phyloP scores from a whole-genome alignment of 2,888 invertebrate genomes.

The Hemithea aestivaria region DNA sequence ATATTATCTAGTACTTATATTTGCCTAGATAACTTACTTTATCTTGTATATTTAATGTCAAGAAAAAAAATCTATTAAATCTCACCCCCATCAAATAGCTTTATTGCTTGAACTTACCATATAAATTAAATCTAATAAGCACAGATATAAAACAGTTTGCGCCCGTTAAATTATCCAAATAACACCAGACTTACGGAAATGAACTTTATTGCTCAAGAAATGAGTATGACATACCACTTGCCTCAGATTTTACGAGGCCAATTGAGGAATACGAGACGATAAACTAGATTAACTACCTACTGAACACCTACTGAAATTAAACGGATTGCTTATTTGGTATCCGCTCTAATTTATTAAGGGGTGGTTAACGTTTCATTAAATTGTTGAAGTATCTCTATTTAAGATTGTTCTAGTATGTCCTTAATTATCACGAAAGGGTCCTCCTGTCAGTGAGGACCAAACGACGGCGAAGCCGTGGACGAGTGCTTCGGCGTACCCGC shows the following conservation, averaged over 20 bases:
- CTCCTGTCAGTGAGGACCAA: too few relatives aligned
- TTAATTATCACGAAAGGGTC: background rate
- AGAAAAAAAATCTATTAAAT: too few relatives aligned
- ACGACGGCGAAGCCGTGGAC: too few relatives aligned
- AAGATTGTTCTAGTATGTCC: constrained; percentile 2
- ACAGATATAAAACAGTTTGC: too few relatives aligned
- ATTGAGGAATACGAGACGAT: constrained; percentile 31
- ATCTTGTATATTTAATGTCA: too few relatives aligned
- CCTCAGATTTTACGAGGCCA: constrained; percentile 17
- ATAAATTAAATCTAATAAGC: too few relatives aligned
- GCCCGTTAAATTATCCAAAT: background rate
- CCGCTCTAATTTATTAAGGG: constrained; percentile 1
- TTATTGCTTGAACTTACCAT: too few relatives aligned
- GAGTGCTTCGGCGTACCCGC: too few relatives aligned
- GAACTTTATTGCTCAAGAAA: constrained; percentile 6
- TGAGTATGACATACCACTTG: constrained; percentile 6
- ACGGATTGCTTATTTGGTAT: constrained; percentile 28
- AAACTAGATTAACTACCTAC: constrained; percentile 38
- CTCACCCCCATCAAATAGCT: too few relatives aligned
- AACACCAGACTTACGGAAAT: background rate
- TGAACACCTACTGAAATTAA: constrained; percentile 35
- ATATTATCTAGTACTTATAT: too few relatives aligned
- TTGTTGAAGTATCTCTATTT: constrained; percentile 13
- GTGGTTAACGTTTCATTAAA: constrained; percentile 13
- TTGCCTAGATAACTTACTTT: too few relatives aligned